Conservation (phyloP, 2,113 vertebrate species). For the Pelodiscus sinensis region DNA sequence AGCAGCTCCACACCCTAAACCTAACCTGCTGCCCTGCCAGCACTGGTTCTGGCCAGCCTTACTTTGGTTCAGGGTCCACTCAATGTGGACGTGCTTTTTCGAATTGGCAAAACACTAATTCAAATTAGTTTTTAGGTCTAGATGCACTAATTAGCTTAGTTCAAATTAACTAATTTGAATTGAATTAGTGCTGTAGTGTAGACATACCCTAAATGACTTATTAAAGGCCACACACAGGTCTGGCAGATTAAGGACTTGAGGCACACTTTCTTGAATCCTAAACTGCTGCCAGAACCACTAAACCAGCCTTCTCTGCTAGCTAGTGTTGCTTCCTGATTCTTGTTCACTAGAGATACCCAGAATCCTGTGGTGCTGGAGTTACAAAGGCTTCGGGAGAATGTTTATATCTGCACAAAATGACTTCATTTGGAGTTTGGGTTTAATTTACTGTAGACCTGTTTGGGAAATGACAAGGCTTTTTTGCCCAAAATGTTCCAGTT, state of each 20-base stretch:
- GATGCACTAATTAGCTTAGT: no score
- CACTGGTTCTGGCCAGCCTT: no score
- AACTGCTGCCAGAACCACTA: not conserved
- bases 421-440: not conserved
- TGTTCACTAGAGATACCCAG: not conserved
- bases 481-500: not conserved
- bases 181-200: no score
- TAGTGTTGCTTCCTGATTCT: not conserved
- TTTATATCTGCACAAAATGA: not conserved
- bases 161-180: no score
- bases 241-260: not conserved
- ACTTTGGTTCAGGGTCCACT: no score
- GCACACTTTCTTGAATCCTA: not conserved
- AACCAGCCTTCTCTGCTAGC: not conserved
- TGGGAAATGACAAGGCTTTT: not conserved
- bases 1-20: no score
- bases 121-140: no score
- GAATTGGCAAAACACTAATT: no score
- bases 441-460: not conserved
- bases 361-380: not conserved
- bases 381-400: not conserved
- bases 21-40: no score
- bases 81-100: no score
- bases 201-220: not conserved
- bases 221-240: not conserved